Evolutionary conservation across 1,140 invertebrate genomes (phyloP), one percentile per base, ranked within the genome.

Genomic region (Cylas formicarius): DNA sequence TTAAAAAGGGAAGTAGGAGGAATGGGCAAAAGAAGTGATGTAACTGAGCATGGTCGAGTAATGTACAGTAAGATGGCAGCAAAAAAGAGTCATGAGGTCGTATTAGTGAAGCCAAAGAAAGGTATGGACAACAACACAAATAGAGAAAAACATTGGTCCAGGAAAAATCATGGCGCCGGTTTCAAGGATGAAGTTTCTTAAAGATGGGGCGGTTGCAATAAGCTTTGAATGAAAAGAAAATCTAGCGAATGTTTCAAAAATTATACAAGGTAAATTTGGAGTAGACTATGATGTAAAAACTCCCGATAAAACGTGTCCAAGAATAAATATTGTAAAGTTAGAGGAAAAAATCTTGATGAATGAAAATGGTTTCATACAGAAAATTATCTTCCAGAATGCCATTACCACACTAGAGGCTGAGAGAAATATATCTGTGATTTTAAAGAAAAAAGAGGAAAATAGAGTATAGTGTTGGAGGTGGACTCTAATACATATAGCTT

Each of bases 201-300:
- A 14, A 28, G 27, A 28, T 28, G 27, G 27, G 11, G 27, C n/a
- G 16, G 27, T 28, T n/a, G 27, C 27, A 28, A 28, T 28, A 28
- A 28, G 6, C 3, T 28, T n/a, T 5, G 2, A 5, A 11, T n/a
- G 16, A 28, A 28, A 28, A 11, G 16, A n/a, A n/a, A n/a, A n/a
- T n/a, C n/a, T n/a, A n/a, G n/a, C n/a, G n/a, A n/a, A n/a, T n/a
- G n/a, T n/a, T 2, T 28, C 11, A 28, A 28, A 5, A 5, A 2
- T 11, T 2, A 14, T 2, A 4, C 11, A 14, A 3, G 16, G 16
- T 11, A 4, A 5, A 11, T 28, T 28, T 11, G 27, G 27, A 3
- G 2, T 11, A 28, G 2, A 2, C 4, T 28, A 28, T 28, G 27
- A 28, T 3, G 5, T 28, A 28, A 28, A 28, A 11, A 5, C 16